phyloP scores from a whole-genome alignment of 1,140 invertebrate genomes.

The Macrobrachium nipponense region DNA sequence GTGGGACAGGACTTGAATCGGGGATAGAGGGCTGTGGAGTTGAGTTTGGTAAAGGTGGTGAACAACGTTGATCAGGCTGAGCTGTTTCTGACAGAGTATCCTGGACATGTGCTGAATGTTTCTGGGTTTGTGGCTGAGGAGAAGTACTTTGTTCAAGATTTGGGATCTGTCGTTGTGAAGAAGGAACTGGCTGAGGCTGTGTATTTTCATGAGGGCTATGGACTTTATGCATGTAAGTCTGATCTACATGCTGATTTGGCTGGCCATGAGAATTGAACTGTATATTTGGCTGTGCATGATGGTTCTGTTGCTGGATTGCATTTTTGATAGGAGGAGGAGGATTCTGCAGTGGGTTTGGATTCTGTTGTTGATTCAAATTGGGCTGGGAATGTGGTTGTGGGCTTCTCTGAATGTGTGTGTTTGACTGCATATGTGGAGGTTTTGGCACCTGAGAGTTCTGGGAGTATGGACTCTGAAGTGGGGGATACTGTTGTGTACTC shows the following conservation, averaged over 20 bases:
- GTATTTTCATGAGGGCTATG: not conserved
- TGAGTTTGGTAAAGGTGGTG: not conserved
- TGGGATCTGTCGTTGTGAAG: too few relatives aligned
- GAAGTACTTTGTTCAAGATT: not conserved
- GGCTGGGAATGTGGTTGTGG: slow-evolving; percentile 30
- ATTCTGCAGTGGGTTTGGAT: not conserved
- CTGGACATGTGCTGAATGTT: not conserved
- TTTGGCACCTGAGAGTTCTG: slow-evolving; percentile 1
- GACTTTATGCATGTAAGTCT: not conserved
- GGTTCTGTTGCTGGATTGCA: too few relatives aligned
- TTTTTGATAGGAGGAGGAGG: too few relatives aligned
- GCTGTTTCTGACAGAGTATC: not conserved
- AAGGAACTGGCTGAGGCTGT: not conserved
- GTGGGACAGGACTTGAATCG: too few relatives aligned
- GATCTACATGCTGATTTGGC: not conserved
- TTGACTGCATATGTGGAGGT: not conserved
- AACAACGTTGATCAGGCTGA: not conserved
- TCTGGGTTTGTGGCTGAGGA: slow-evolving; percentile 16
- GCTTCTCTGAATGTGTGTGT: slow-evolving; percentile 8
- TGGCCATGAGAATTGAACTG: not conserved
- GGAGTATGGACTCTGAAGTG: not conserved
- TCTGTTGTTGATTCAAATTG: slow-evolving; percentile 6
- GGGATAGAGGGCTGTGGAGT: too few relatives aligned
- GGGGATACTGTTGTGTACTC: slow-evolving; percentile 3
- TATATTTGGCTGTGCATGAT: too few relatives aligned